Base-by-base conservation (phyloP, 2,888 invertebrate genomes). In the Sycophila texana region DNA sequence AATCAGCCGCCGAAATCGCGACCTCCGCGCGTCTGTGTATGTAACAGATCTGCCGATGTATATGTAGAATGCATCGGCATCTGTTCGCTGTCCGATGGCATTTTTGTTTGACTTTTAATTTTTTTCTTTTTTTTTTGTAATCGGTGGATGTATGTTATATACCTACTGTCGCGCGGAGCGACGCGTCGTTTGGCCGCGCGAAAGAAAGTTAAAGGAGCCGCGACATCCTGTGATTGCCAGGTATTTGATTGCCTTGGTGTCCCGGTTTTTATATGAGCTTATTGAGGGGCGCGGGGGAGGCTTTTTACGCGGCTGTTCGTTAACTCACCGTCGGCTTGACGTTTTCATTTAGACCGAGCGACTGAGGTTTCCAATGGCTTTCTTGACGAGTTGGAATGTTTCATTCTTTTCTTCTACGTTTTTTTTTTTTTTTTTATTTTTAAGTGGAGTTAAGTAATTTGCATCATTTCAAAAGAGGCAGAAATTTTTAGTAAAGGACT, bases 61-160 rank as follows among this genome's bases (percentile, higher is more conserved):
- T n/a, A n/a, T n/a, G n/a, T n/a, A 18, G 68, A 53, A 5, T 30
- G 1, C 16, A 12, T 14, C 22, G 13, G 18, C 71, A 65, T 63
- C 71, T 71, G 71, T 77, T 77, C 77, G 58, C 1, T 5, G 39
- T 77, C 77, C 65, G 57, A 71, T 55, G 71, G 65, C 71, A 4
- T 58, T 60, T 16, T n/a, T 5, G 2, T 18, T n/a, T 18, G 39
- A n/a, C n/a, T 4, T 47, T 4, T 22, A 5, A 10, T 18, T n/a
- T 26, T 26, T 5, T 4, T 18, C n/a, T 49, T 20, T 65, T 55
- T 61, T 58, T 60, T 49, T 49, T 22, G 26, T 13, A 39, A 10
- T n/a, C 66, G 63, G 16, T 18, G 16, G 7, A 10, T n/a, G 12
- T 57, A 4, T 18, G 4, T 18, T 57, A 5, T 57, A n/a, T n/a